Conservation (phyloP, 2,888 invertebrate species). For the Phengaris arion region DNA sequence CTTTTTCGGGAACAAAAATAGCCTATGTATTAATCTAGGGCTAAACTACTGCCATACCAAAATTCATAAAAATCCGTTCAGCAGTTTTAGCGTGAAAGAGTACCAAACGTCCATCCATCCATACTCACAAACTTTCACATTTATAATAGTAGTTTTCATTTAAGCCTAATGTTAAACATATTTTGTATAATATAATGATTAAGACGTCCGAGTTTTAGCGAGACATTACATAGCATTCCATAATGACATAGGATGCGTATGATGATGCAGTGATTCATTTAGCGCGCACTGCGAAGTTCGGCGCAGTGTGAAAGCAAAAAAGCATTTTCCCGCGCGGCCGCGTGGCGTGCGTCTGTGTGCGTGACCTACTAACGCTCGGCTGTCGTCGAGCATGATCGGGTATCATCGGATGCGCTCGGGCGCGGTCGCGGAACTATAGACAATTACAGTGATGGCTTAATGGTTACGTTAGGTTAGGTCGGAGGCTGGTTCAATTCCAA, state of each 20-base stretch:
- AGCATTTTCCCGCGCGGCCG: constrained; percentile 49
- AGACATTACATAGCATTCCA: background rate
- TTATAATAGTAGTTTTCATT: too few species aligned
- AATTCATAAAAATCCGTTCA: too few species aligned
- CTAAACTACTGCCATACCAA: too few species aligned
- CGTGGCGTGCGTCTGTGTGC: constrained; percentile 53
- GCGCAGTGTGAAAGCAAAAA: constrained; percentile 62
- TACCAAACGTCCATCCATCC: too few species aligned
- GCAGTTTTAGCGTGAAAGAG: too few species aligned
- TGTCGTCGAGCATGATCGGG: constrained; percentile 51
- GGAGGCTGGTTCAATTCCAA: background rate
- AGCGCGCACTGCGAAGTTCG: constrained; percentile 56
- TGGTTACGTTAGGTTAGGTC: constrained; percentile 9
- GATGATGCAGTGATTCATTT: constrained; percentile 29
- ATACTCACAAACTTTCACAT: too few species aligned
- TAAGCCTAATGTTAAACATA: too few species aligned
- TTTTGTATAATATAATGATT: too few species aligned
- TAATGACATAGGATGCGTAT: background rate
- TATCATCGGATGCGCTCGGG: constrained; percentile 47
- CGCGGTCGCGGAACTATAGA: background rate
- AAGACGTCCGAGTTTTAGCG: too few species aligned
- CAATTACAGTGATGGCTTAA: background rate
- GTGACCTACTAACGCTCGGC: constrained; percentile 77
- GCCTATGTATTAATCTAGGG: too few species aligned
- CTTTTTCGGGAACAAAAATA: too few species aligned